Evolutionary conservation across 2,888 invertebrate genomes (phyloP).

Genomic region (Willowsia nigromaculata): DNA sequence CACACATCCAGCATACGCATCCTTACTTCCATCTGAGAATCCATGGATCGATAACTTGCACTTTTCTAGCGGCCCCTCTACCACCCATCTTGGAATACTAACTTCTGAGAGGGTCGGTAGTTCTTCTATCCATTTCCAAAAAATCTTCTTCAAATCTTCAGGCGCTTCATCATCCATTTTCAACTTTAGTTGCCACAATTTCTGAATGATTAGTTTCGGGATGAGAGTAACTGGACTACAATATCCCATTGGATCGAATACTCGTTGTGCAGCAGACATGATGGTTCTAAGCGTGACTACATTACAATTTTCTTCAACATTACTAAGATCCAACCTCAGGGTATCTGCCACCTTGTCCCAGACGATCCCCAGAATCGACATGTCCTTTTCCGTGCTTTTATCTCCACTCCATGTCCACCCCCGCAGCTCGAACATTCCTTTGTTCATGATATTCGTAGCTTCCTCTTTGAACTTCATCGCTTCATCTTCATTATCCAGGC

Average conservation of each 20-base stretch:
- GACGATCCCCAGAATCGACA: background rate
- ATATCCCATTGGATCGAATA: constrained; percentile 46
- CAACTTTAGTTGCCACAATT: background rate
- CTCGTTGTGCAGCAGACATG: background rate
- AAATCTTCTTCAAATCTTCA: background rate
- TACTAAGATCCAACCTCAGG: background rate
- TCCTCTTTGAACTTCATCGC: background rate
- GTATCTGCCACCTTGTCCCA: constrained; percentile 21
- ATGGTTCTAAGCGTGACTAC: background rate
- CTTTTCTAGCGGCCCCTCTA: too few species aligned
- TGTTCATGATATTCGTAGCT: background rate
- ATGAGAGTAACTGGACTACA: background rate
- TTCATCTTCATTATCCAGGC: background rate
- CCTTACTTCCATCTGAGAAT: too few species aligned
- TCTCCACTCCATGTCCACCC: background rate
- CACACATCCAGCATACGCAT: too few species aligned
- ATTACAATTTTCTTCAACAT: background rate
- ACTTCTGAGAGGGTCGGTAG: background rate
- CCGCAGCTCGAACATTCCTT: constrained; percentile 50
- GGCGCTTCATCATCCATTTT: background rate
- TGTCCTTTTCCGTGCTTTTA: background rate
- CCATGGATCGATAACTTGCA: too few species aligned
- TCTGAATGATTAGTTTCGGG: background rate
- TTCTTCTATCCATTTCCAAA: background rate
- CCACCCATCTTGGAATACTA: background rate